Base-by-base conservation (phyloP, 1,140 invertebrate genomes). In the Telenomus remus region DNA sequence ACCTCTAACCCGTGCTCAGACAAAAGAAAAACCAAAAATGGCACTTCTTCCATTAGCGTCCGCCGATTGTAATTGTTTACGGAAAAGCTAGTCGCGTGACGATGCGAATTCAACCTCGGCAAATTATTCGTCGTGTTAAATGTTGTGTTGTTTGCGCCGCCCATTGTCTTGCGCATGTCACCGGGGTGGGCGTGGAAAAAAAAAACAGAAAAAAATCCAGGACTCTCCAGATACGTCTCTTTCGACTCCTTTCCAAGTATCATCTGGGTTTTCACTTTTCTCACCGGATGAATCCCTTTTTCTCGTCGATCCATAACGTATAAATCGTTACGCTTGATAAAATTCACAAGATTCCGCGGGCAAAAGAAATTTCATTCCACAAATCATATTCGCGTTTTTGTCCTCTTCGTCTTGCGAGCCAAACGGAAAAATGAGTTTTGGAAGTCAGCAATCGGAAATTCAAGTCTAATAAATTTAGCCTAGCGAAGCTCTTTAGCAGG, bases 51-150 rank as follows among this genome's bases (percentile, higher is more conserved):
- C 7, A 33, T 63, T 63, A 35, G 14, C 15, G 15, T 35, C 33
- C 35, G 37, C 49, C 39, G 34, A 54, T 34, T 9, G 37, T 55
- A 64, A 64, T 64, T 64, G 51, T 55, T 56, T 15, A 27, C 16
- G 34, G 11, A 8, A 43, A 49, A 50, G 11, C 10, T 16, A 56
- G 57, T 66, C 27, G 47, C 46, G 53, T 66, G 47, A 66, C 54
- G 47, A 43, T 51, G 50, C 7, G 57, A 66, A 66, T 51, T 57
- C 53, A 66, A 66, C 47, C 47, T 66, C 57, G 47, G 63, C 46
- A 66, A 51, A 57, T 44, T 66, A 56, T 66, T 57, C 54, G 7
- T 35, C 43, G 48, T 27, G 48, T 66, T 66, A 57, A 57, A 66
- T 50, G 46, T 57, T 43, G 9, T 11, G 14, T 57, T 56, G 9